Evolutionary conservation across 2,888 invertebrate genomes (phyloP), one percentile per base, ranked within the genome.

Genomic region (Salticus scenicus): DNA sequence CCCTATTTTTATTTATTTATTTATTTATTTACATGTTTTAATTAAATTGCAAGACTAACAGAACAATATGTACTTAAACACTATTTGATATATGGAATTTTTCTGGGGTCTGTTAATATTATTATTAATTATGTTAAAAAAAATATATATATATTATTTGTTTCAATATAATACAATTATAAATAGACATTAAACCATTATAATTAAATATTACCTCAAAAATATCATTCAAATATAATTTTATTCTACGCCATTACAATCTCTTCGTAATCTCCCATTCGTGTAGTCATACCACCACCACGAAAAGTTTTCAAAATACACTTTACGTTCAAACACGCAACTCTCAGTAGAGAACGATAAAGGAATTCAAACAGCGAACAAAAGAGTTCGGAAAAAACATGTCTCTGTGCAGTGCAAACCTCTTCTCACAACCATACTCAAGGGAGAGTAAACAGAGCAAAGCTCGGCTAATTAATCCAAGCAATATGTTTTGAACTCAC

Each of bases 401-500:
- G 33, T 37, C 37, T 66, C 30, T 4, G 17, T 10, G 12, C 67
- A 37, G 24, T n/a, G 30, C n/a, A 28, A 10, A 14, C 67, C 24
- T 57, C 7, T 37, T 37, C 37, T 4, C 37, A 37, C 37, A 37
- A 10, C 37, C 37, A 37, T 7, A 24, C 57, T 1, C 57, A 24
- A 17, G n/a, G n/a, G 67, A 67, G 67, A 12, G 33, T 33, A 67
- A 33, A 67, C 33, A 33, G 27, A 20, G 69, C 74, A 81, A 81
- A 69, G 67, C 69, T 51, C 66, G 74, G 28, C 74, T 74, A 81
- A 74, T 81, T 81, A 81, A 81, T 81, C 67, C 69, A 33, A 17
- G 57, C 57, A 24, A 57, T 57, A 57, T 24, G 24, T 57, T 57
- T 57, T 24, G 24, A 57, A 20, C 24, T 57, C 24, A 57, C 42